Base-by-base conservation (phyloP, 1,140 invertebrate species). In the Acromyrmex heyeri region DNA sequence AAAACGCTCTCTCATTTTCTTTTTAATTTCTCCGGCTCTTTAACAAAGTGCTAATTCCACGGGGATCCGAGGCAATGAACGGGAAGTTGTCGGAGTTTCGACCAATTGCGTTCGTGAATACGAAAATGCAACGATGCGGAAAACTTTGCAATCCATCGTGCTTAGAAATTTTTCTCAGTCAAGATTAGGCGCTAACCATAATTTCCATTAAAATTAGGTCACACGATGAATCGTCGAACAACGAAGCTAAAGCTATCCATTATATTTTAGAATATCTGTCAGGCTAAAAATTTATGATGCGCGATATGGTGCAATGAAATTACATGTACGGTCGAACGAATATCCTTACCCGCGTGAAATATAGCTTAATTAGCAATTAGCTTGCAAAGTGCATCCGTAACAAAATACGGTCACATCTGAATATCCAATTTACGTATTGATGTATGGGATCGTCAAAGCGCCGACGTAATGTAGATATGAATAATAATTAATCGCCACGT, bases 401-500 rank as follows among this genome's bases (percentile, higher is more conserved):
- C 72, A 81, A 67, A 81, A 67, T 79, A 59, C 57, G 85, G 59
- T 82, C 59, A 62, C 72, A 73, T 89, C 85, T 86, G 88, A 90
- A 90, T 90, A 90, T 87, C 70, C 67, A 85, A 85, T 89, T 65
- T 79, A 86, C 72, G 79, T 73, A 64, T 69, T 62, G 64, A 85
- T 76, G 59, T 86, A 44, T 59, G 81, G n/a, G 59, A 85, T 16
- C n/a, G 24, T 87, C 81, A 62, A 30, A 67, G 72, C 64, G 57
- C 34, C 59, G 18, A 88, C 78, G 82, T 83, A 72, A 72, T 65
- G 53, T 61, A 78, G 70, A 76, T 90, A 87, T 91, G 90, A 92
- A 92, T 89, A 92, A 88, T 92, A 91, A 92, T 91, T 92, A 91
- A 92, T 90, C 85, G 86, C 48, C 72, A 73, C 53, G 64, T 67